Base-by-base conservation (phyloP, 2,113 vertebrate genomes). In the Campylorhamphus procurvoides region DNA sequence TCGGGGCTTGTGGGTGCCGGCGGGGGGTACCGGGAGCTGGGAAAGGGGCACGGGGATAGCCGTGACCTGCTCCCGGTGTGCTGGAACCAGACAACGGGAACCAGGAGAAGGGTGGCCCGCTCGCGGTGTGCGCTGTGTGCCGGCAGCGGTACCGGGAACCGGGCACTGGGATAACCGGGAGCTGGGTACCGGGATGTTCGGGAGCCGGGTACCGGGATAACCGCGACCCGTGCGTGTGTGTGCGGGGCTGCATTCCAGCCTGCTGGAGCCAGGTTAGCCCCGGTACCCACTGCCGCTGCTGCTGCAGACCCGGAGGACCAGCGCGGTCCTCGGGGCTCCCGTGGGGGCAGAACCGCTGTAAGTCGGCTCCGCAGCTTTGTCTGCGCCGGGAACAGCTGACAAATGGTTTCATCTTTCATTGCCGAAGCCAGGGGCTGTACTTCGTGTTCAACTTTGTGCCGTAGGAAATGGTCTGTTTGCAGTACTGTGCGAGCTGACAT, bases 311-410 rank as follows among this genome's bases (percentile, higher is more conserved):
- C 44, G 20, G 4, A 8, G 69, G 7, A 29, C 3, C 78, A 1
- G 69, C 78, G 53, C 69, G 8, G 0, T 12, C 24, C 87, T 6
- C 78, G 1, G 53, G 62, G 52, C 67, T 53, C 69, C 69, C 39
- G 87, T 2, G 77, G 71, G 0, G 39, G 33, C 60, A 8, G 77
- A 17, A 7, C 39, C 5, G 82, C 62, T 17, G 4, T 2, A 35
- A 31, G 75, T 58, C n/a, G 11, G 73, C 76, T 27, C 50, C 11
- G 19, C 81, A 80, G 89, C 93, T 87, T 53, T 71, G 83, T 89
- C 77, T 25, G 56, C 15, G 14, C 79, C 19, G 67, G 25, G 75
- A 85, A 7, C 92, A 93, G 92, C 94, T 91, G 95, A 58, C 78
- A 4, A 47, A 68, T 0, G 96, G 81, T 87, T 82, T 79, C 90